A percentile compares a stretch with the other conserved stretches of the same genome.
phyloP scores from a whole-genome alignment of 2,113 vertebrate species.

The Lophotis ruficrista region DNA sequence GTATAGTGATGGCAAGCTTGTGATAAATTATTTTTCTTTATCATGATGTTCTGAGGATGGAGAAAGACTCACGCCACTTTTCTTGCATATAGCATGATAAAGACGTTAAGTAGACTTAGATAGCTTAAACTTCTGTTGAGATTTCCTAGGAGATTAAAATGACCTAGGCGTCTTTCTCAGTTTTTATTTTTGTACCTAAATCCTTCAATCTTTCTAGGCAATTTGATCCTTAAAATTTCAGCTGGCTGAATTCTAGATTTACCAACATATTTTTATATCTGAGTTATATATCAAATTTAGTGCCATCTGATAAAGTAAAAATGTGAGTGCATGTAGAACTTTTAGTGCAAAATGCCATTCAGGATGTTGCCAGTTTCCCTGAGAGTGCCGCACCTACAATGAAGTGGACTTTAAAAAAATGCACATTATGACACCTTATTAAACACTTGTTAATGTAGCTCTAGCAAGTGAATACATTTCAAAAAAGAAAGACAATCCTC shows the following conservation, averaged over 20 bases:
- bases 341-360: not conserved
- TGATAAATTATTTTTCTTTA: not conserved
- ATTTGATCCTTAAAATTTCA: not conserved
- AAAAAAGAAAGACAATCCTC: not conserved
- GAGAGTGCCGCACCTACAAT: not conserved
- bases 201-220: not conserved
- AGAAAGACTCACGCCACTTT: not conserved
- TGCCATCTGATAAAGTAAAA: not conserved
- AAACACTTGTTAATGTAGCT: not conserved
- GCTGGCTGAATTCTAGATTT: not conserved
- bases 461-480: not conserved
- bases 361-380: not conserved
- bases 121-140: not conserved
- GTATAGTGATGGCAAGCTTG: not conserved
- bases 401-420: not conserved
- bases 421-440: not conserved
- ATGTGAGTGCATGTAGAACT: fast-evolving
- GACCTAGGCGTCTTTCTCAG: not conserved
- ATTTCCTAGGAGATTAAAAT: not conserved
- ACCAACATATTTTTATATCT: not conserved
- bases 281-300: not conserved
- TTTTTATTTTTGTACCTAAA: not conserved
- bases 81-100: not conserved
- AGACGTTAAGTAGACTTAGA: not conserved
- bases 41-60: not conserved